Conservation (phyloP, 2,888 invertebrate genomes). For the Smittia sp. region DNA sequence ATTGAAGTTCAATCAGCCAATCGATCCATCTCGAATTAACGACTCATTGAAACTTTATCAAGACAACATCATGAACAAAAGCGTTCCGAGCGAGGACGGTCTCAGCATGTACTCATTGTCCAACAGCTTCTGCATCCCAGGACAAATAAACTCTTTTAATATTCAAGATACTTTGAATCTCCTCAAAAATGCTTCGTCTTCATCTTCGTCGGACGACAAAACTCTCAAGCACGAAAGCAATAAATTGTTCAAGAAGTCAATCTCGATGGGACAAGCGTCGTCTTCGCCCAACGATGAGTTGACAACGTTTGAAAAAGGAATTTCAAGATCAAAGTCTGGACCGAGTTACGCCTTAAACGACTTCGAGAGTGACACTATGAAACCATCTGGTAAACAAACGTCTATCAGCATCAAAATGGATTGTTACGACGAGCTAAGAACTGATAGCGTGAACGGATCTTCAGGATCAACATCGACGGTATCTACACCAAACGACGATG, state of each 20-base stretch:
- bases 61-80: constrained; percentile 54
- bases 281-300: constrained; percentile 46
- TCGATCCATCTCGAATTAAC: constrained; percentile 55
- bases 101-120: constrained; percentile 30
- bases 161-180: constrained; percentile 35
- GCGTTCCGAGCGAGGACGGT: constrained; percentile 50
- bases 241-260: constrained; percentile 33
- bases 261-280: constrained; percentile 13
- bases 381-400: constrained; percentile 50
- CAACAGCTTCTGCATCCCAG: constrained; percentile 32
- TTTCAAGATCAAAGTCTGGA: constrained; percentile 54
- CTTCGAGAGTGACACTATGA: constrained; percentile 50
- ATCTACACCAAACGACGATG: constrained; percentile 40
- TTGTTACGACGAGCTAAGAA: constrained; percentile 53
- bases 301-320: constrained; percentile 4
- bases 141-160: constrained; percentile 37
- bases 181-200: constrained; percentile 17
- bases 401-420: constrained; percentile 53
- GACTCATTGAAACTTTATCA: constrained; percentile 54
- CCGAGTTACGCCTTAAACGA: constrained; percentile 50
- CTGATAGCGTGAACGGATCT: constrained; percentile 55
- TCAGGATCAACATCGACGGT: constrained; percentile 50
- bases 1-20: constrained; percentile 54
- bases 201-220: constrained; percentile 38
- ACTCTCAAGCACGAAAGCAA: constrained; percentile 33